Evolutionary conservation across 2,888 invertebrate species (phyloP), one percentile per base, ranked within the genome.

Genomic region (Agonopterix arenella): DNA sequence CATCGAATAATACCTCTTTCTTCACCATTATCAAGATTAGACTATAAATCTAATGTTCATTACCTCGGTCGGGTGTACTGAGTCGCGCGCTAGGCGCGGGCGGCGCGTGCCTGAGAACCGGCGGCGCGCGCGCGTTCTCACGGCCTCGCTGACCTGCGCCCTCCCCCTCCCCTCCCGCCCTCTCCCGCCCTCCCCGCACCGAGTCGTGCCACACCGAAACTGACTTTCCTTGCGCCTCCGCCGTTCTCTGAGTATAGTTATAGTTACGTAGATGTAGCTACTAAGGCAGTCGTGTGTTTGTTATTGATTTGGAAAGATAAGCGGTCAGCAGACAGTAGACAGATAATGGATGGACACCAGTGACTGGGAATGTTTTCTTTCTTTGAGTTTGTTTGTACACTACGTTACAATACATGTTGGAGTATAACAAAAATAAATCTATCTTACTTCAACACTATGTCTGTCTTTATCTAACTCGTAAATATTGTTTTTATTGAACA

Each of bases 61-160:
- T 54, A 41, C 38, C 50, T 4, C 54, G 62, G 58, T 62, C 57
- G 56, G 50, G 64, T 55, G 66, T 68, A 59, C 66, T 55, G 57
- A 46, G 57, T 49, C 58, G 70, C 63, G 70, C 74, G 72, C 76
- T 69, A 62, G 69, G 76, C 78, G 80, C 79, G 77, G 76, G 76
- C 80, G 89, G 85, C 89, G 89, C 89, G 89, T 84, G 84, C 73
- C 84, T 84, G 84, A 84, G 84, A 84, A 84, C 84, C 84, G 77
- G 72, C 80, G 85, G 81, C 84, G 85, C 89, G 89, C 89, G 89
- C 89, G 85, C 85, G 78, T 83, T 84, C 84, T 81, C 84, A 84
- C 84, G 84, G 83, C 84, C 84, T 66, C 75, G 63, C 72, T 82
- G 85, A 84, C 88, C 81, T 70, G 71, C 72, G 61, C 62, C 62